These are phyloP conservation scores for Drosophila persimilis DNA, from an alignment of 1,140 invertebrate species.

Conservation along the genomic window DNA sequence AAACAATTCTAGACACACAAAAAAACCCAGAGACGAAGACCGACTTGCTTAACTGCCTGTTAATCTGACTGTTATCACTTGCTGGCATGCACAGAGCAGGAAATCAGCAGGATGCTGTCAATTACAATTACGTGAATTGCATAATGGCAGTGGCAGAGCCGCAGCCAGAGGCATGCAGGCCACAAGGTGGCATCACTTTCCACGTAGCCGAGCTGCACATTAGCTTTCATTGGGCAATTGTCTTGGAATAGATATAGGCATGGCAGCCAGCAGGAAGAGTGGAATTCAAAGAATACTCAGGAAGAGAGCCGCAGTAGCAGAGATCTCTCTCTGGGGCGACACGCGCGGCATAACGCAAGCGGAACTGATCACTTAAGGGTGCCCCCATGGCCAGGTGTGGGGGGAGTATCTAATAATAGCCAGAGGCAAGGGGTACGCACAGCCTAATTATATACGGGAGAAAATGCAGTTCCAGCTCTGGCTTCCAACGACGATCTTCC, in stretches of 20 bases:
- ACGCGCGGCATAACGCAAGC: slow-evolving; percentile 50
- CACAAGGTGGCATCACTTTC: slow-evolving; percentile 54
- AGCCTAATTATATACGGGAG: slow-evolving; percentile 59
- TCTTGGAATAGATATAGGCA: slow-evolving; percentile 24
- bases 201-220: slow-evolving; percentile 15
- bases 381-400: background rate
- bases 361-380: slow-evolving; percentile 76
- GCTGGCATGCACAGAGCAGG: slow-evolving; percentile 10
- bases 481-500: slow-evolving; percentile 19
- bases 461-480: slow-evolving; percentile 53
- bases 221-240: slow-evolving; percentile 66
- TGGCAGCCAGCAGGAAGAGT: slow-evolving; percentile 14
- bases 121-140: slow-evolving; percentile 66
- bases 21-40: no score
- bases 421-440: slow-evolving; percentile 58
- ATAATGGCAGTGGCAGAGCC: slow-evolving; percentile 17
- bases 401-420: slow-evolving; percentile 62
- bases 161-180: background rate
- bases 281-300: slow-evolving; percentile 14
- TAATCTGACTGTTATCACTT: slow-evolving; percentile 31
- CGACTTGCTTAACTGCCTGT: slow-evolving; percentile 10
- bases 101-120: slow-evolving; percentile 66
- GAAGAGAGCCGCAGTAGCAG: slow-evolving; percentile 6
- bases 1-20: no score
- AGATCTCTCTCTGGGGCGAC: slow-evolving; percentile 7